Conservation (phyloP, 2,113 vertebrate genomes). For the Sander vitreus region DNA sequence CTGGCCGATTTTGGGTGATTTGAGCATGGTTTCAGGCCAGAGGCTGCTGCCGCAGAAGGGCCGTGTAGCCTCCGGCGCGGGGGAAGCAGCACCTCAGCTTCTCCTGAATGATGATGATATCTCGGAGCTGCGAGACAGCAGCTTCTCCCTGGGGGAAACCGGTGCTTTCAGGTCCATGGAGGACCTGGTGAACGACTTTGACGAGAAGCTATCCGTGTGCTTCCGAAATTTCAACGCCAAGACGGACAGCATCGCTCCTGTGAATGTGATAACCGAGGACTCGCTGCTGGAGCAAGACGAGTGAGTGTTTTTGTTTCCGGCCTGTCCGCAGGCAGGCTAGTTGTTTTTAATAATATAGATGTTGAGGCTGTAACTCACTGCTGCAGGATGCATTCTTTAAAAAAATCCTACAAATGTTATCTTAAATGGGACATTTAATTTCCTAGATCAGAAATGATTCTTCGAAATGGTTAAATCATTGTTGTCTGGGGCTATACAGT, state of each 20-base stretch:
- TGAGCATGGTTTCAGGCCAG: slow-evolving; percentile 72
- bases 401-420: background rate
- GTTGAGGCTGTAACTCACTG: background rate
- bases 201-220: slow-evolving; percentile 87
- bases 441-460: fast-evolving
- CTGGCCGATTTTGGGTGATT: slow-evolving; percentile 87
- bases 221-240: slow-evolving; percentile 81
- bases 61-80: slow-evolving; percentile 52
- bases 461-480: background rate
- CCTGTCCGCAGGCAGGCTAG: slow-evolving; percentile 1
- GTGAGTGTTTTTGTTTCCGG: slow-evolving; percentile 85
- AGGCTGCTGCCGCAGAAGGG: slow-evolving; percentile 67
- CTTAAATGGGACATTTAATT: background rate
- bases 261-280: slow-evolving; percentile 87
- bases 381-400: background rate
- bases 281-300: slow-evolving; percentile 89
- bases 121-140: slow-evolving; percentile 61
- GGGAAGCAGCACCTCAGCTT: slow-evolving; percentile 20
- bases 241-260: slow-evolving; percentile 77
- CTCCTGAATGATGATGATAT: slow-evolving; percentile 58
- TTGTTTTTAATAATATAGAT: background rate
- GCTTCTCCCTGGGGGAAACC: slow-evolving; percentile 67
- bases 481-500: background rate
- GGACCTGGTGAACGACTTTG: slow-evolving; percentile 83
- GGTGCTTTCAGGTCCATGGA: slow-evolving; percentile 71